Evolutionary conservation across 2,113 vertebrate genomes (phyloP).

Genomic region (Pterocles orientalis): DNA sequence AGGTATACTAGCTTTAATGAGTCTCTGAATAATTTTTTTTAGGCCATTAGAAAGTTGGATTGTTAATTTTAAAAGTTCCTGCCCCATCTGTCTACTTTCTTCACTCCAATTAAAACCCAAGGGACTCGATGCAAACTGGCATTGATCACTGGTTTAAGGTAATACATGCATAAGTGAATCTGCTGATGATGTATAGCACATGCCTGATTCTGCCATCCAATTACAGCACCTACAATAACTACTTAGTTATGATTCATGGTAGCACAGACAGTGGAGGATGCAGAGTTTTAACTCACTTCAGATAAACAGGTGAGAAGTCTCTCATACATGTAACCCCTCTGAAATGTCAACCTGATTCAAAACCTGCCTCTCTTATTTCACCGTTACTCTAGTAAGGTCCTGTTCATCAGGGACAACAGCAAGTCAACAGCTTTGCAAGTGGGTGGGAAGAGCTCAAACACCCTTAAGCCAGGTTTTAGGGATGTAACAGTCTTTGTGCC

Average conservation of each 20-base stretch:
- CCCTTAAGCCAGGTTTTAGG: background rate
- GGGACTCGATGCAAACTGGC: background rate
- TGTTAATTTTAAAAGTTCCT: background rate
- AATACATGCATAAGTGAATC: accelerated
- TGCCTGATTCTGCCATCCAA: background rate
- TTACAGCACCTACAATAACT: background rate
- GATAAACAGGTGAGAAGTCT: background rate
- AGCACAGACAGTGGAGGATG: accelerated
- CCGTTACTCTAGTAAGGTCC: background rate
- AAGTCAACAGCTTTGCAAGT: background rate
- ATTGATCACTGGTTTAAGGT: background rate
- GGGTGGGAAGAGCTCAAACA: background rate
- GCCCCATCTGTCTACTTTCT: background rate
- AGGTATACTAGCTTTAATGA: background rate
- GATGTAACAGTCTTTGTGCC: background rate
- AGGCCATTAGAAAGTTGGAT: background rate
- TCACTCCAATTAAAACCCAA: background rate
- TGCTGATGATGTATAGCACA: background rate
- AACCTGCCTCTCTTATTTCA: background rate
- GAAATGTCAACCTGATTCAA: background rate
- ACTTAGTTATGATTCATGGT: background rate
- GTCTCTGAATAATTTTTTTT: background rate
- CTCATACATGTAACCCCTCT: background rate
- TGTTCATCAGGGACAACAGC: background rate
- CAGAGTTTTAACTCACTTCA: background rate